Percentiles rank a stretch among this genome's conserved stretches.
These are phyloP conservation scores for Brevipalpus yothersi DNA, from an alignment of 1,140 invertebrate genomes.

Conservation along the genomic window DNA sequence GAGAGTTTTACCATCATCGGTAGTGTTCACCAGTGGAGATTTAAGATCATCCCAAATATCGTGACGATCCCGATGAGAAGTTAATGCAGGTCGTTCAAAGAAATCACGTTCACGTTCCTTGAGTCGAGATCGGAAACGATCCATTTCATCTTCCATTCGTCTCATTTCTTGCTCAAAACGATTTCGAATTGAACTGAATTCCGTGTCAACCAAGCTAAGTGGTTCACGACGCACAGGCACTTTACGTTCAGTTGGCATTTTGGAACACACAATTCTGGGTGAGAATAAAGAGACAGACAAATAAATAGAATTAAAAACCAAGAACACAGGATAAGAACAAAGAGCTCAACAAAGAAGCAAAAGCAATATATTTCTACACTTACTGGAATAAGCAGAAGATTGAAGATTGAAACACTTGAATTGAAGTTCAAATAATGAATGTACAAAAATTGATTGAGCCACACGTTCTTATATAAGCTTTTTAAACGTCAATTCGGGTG, in stretches of 20 bases:
- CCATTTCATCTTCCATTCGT: constrained; percentile 96
- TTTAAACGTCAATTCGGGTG: too few relatives aligned
- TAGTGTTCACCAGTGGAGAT: constrained; percentile 72
- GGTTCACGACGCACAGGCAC: constrained; percentile 70
- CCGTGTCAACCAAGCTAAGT: constrained; percentile 80
- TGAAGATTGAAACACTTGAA: too few relatives aligned
- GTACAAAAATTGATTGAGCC: too few relatives aligned
- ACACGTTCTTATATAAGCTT: too few relatives aligned
- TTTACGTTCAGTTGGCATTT: constrained; percentile 17
- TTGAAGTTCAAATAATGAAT: too few relatives aligned
- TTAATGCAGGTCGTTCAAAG: constrained; percentile 1
- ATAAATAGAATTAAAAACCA: too few relatives aligned
- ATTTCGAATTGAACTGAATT: constrained; percentile 83
- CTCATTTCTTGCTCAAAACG: constrained; percentile 87
- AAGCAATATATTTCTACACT: too few relatives aligned
- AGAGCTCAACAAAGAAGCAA: too few relatives aligned
- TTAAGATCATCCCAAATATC: constrained; percentile 47
- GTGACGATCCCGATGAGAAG: constrained; percentile 20
- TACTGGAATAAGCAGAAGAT: too few relatives aligned
- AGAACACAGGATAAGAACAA: too few relatives aligned
- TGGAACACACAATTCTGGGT: not conserved
- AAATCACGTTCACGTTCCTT: constrained; percentile 52
- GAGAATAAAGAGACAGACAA: too few relatives aligned
- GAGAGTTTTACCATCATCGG: constrained; percentile 52
- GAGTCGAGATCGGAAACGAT: constrained; percentile 69